A percentile compares a stretch with the other conserved stretches of the same genome.
These are phyloP conservation scores for Puntigrus tetrazona DNA, from an alignment of 2,113 vertebrate species.

Conservation along the genomic window DNA sequence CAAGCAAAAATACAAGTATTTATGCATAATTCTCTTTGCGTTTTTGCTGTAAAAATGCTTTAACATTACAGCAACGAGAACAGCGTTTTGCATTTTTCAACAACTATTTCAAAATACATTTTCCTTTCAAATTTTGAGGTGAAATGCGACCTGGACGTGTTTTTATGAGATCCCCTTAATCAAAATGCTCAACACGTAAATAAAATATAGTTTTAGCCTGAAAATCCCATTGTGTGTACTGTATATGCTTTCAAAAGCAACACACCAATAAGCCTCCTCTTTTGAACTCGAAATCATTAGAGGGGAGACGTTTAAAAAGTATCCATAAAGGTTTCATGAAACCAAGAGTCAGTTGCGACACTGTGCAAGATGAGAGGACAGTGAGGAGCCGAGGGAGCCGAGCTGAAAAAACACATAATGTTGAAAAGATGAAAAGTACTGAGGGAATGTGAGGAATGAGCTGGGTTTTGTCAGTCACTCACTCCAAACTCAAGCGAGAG, in stretches of 20 bases:
- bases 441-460: constrained; percentile 49
- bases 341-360: constrained; percentile 22
- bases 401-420: constrained; percentile 14
- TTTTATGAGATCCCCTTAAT: neutral
- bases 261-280: neutral
- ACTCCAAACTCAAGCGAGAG: constrained; percentile 46
- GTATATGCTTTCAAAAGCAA: neutral
- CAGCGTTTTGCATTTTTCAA: neutral
- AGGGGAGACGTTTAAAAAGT: constrained; percentile 27
- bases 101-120: neutral
- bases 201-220: neutral
- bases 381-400: neutral
- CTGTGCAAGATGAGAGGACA: constrained; percentile 25
- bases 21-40: neutral
- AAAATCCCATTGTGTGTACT: neutral
- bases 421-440: constrained; percentile 42
- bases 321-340: neutral
- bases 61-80: neutral
- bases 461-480: constrained; percentile 45
- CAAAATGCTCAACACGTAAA: neutral
- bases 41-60: neutral
- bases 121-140: neutral
- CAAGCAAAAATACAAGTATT: neutral
- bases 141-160: neutral
- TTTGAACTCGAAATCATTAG: neutral